Percentiles rank a stretch among this genome's conserved stretches.
These are phyloP conservation scores for Papilio aristodemus DNA, from an alignment of 1,140 invertebrate genomes.

Conservation along the genomic window DNA sequence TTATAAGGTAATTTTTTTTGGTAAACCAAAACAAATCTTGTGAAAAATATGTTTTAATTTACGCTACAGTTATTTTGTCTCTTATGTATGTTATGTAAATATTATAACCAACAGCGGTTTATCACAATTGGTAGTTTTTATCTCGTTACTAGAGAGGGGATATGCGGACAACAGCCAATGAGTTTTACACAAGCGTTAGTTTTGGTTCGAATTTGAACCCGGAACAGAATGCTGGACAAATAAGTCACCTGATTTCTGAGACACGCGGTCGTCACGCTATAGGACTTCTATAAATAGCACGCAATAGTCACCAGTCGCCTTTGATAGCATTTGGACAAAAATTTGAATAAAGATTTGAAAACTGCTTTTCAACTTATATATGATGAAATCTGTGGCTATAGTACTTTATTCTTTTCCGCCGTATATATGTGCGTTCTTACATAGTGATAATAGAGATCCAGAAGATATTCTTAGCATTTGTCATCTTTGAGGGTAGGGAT, in stretches of 20 bases:
- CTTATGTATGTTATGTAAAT: neutral
- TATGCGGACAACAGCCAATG: slow-evolving; percentile 13
- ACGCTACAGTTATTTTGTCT: neutral
- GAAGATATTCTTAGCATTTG: no score
- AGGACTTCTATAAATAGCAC: neutral
- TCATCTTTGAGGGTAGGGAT: no score
- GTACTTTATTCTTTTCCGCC: no score
- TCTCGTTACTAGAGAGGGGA: slow-evolving; percentile 4
- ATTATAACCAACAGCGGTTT: neutral
- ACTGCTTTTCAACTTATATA: no score
- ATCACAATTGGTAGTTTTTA: neutral
- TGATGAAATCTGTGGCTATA: no score
- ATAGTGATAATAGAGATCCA: no score
- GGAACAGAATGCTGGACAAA: neutral
- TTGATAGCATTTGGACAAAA: neutral
- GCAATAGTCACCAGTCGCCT: neutral
- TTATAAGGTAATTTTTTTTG: neutral
- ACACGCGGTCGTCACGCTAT: slow-evolving; percentile 7
- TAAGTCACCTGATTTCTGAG: slow-evolving; percentile 12
- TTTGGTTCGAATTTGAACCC: slow-evolving; percentile 7
- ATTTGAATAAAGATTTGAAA: no score
- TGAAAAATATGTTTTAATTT: neutral
- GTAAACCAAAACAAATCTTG: neutral
- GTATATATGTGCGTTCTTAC: no score
- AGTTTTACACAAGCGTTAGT: neutral